Evolutionary conservation across 2,888 invertebrate genomes (phyloP).

Genomic region (Pristionchus exspectatus): DNA sequence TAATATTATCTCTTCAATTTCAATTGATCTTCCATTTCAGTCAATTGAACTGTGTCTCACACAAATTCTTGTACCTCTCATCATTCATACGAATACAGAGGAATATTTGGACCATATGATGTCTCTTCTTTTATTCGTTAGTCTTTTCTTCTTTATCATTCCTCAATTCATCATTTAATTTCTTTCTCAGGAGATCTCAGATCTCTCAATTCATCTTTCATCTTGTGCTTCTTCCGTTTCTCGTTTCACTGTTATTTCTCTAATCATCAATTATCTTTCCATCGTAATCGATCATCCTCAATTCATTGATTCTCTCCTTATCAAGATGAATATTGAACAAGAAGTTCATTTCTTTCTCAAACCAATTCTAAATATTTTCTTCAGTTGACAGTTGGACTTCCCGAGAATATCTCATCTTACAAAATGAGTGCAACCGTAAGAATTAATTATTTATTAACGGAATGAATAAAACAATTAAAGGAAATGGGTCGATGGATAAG

Average conservation of each 20-base stretch:
- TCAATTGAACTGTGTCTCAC: constrained; percentile 22
- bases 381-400: constrained; percentile 56
- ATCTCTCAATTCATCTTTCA: neutral
- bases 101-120: constrained; percentile 18
- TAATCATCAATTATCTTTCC: constrained; percentile 56
- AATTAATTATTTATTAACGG: constrained; percentile 7
- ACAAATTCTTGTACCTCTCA: constrained; percentile 26
- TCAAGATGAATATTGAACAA: neutral
- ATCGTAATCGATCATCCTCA: neutral
- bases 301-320: neutral
- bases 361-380: constrained; percentile 43
- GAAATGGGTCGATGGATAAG: constrained; percentile 61
- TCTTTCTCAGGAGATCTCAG: constrained; percentile 36
- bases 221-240: neutral
- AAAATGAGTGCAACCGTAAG: constrained; percentile 57
- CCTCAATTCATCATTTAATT: neutral
- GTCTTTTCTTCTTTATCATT: neutral
- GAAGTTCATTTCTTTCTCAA: neutral
- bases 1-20: neutral
- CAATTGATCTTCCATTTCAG: neutral
- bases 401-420: constrained; percentile 57
- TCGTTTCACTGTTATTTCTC: neutral
- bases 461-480: constrained; percentile 50
- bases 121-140: neutral
- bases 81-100: neutral